These are phyloP conservation scores for Bubo blakistoni DNA, from an alignment of 2,113 vertebrate genomes.

Conservation along the genomic window DNA sequence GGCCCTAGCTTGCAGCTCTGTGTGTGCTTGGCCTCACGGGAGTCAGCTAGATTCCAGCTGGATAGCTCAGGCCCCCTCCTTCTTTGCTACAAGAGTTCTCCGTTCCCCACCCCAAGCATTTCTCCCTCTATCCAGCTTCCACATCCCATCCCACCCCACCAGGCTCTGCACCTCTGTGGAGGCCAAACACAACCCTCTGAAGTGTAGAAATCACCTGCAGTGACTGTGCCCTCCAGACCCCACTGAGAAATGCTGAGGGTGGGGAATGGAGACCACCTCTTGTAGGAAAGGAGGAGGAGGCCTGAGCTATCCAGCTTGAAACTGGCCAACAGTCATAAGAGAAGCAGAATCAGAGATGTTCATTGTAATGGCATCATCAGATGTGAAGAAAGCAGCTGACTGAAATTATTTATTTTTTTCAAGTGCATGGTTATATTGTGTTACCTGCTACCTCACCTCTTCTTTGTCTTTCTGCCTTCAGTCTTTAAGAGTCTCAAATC, in stretches of 20 bases:
- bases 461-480: background rate
- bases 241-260: fast-evolving
- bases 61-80: background rate
- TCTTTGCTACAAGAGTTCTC: background rate
- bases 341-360: background rate
- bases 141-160: background rate
- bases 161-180: background rate
- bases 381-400: background rate
- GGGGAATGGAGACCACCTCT: background rate
- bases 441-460: background rate
- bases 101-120: background rate
- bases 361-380: background rate
- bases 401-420: background rate
- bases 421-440: background rate
- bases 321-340: background rate
- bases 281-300: background rate
- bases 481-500: background rate
- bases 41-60: background rate
- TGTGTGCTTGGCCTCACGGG: background rate
- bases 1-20: background rate
- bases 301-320: background rate
- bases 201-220: background rate
- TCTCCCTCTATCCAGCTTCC: background rate
- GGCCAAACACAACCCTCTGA: background rate
- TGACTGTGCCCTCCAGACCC: background rate